Base-by-base conservation (phyloP, 2,113 vertebrate species). In the Trematomus loennbergii region DNA sequence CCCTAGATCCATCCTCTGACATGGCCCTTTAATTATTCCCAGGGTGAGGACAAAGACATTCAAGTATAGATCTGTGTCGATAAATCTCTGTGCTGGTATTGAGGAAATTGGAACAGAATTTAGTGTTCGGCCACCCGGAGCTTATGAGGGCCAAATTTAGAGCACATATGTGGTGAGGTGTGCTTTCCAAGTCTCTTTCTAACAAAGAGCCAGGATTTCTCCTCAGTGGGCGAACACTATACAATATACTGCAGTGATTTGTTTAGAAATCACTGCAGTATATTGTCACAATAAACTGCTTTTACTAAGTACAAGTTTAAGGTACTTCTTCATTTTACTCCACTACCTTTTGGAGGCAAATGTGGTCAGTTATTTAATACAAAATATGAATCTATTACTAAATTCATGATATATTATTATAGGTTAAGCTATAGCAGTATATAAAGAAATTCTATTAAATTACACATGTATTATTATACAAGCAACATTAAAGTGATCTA, bases 151-250 rank as follows among this genome's bases (percentile, higher is more conserved):
- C 75, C 81, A 87, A 84, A 89, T 88, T 89, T 86, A 91, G 85
- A 72, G 55, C 84, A 85, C 89, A 90, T 92, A 86, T 92, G 89
- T 72, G 85, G 60, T 81, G 87, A 89, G 84, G 83, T 89, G 85
- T 4, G 29, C 29, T 86, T 66, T 78, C 82, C 46, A 85, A 88
- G 84, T 81, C 84, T 91, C 80, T 25, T 88, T 49, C 73, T 53
- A 71, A 81, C 70, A 79, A 55, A 81, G 45, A 52, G 87, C 91
- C 87, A 92, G 82, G 71, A 67, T 78, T 81, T 72, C 65, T 68
- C 64, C 50, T 80, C 52, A 52, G 45, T 79, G 69, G 25, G 29
- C 61, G 25, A 63, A 79, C 72, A 81, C 83, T 4, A 70, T 80
- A 65, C 36, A 8, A 40, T 40, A 40, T 40, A 40, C 36, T 40